Evolutionary conservation across 2,113 vertebrate species (phyloP), one percentile per base, ranked within the genome.

Genomic region (Anhinga rufa): DNA sequence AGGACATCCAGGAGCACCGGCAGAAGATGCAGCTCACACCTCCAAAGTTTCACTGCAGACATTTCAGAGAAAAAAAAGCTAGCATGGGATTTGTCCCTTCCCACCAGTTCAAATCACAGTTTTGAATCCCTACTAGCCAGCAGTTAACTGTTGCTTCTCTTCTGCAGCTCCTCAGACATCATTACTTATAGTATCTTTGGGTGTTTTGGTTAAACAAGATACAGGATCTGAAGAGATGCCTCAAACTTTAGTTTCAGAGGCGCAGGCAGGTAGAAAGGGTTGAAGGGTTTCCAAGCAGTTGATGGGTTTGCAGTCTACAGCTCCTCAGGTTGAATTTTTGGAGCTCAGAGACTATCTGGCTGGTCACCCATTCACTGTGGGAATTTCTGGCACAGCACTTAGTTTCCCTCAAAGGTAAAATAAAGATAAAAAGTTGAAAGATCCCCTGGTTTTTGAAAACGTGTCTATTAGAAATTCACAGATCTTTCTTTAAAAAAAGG

Each of bases 151-250:
- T 32, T 46, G 52, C 28, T 76, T 66, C 55, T 76, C 60, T 82
- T 81, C 46, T 65, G 69, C 36, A 88, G 64, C 31, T 76, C 36
- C 72, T 86, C 40, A 52, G 42, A 25, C 2, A 0, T 49, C 9
- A 24, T 24, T 55, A 46, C 20, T 55, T 64, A 18, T 1, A 64
- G 16, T 16, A 21, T 4, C 42, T 69, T 74, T 14, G 21, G 24
- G 14, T 36, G 49, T 31, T 88, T 42, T 2, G 7, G 25, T 74
- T 52, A 95, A 88, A 49, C 25, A 77, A 80, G 17, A 34, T 20
- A 58, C 0, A 2, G 36, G 14, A 88, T 51, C 36, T 52, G 40
- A 52, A 72, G 12, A 22, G 6, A 55, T 0, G 1, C 17, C 36
- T 28, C 55, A 81, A 58, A 42, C 21, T 78, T 82, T 17, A 12